These are phyloP conservation scores for Amia ocellicauda DNA, from an alignment of 2,113 vertebrate species.

Conservation along the genomic window DNA sequence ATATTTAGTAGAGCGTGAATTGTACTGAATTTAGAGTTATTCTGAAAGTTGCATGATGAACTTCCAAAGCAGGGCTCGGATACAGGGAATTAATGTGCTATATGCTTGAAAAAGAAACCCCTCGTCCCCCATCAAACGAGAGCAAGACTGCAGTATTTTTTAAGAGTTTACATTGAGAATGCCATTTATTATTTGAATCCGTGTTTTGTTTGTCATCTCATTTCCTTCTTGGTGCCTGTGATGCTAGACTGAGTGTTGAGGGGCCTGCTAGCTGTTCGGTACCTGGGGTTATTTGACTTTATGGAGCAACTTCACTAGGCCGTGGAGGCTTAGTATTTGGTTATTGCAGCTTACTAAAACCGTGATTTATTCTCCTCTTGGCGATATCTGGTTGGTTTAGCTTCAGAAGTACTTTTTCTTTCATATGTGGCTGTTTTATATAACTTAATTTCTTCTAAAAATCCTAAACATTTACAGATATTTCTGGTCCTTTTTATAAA, in stretches of 20 bases:
- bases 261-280: slow-evolving; percentile 4
- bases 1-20: no score
- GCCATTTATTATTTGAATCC: no score
- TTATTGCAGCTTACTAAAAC: slow-evolving; percentile 32
- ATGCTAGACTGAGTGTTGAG: slow-evolving; percentile 22
- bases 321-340: slow-evolving; percentile 7
- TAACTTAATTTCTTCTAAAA: neutral
- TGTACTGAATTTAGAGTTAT: neutral
- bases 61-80: neutral
- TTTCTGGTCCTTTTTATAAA: neutral
- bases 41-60: neutral
- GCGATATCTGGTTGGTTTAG: slow-evolving; percentile 38
- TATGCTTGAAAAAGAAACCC: neutral
- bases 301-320: slow-evolving; percentile 4
- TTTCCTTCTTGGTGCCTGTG: slow-evolving; percentile 17
- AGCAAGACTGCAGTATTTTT: neutral
- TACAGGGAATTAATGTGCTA: neutral
- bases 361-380: slow-evolving; percentile 43
- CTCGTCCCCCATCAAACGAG: neutral
- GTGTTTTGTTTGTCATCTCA: no score
- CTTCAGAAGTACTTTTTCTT: slow-evolving; percentile 29
- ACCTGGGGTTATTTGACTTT: slow-evolving; percentile 6
- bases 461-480: neutral
- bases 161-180: slow-evolving; percentile 9
- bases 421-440: slow-evolving; percentile 17